A percentile compares a stretch with the other conserved stretches of the same genome.
Conservation (phyloP, 1,140 invertebrate species). For the Solenopsis invicta region DNA sequence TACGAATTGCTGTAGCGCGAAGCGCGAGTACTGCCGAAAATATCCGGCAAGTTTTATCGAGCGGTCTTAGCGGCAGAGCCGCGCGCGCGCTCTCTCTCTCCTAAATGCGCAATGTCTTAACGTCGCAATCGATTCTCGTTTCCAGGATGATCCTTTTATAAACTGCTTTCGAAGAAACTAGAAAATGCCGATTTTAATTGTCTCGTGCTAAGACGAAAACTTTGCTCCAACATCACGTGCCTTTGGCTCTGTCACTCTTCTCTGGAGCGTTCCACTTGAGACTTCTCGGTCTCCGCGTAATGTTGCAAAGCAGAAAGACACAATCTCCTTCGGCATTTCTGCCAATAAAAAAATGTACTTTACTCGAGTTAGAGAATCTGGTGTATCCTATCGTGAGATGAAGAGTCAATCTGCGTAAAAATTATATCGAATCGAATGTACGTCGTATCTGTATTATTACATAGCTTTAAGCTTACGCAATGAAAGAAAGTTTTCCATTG, state of each 20-base stretch:
- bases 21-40: neutral
- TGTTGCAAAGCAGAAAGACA: neutral
- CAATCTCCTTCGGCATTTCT: conserved; percentile 1
- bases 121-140: neutral
- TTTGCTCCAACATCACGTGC: neutral
- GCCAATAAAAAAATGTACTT: neutral
- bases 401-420: conserved; percentile 6
- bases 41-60: conserved; percentile 1
- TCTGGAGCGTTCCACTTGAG: neutral
- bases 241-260: neutral
- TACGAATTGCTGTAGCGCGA: neutral
- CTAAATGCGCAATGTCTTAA: neutral
- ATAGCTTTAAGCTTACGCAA: neutral
- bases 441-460: neutral
- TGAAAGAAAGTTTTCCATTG: neutral
- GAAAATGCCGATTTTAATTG: neutral
- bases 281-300: neutral
- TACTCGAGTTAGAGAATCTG: neutral
- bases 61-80: neutral
- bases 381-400: conserved; percentile 12
- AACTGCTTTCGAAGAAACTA: neutral
- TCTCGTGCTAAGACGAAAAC: neutral
- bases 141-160: neutral
- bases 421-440: neutral
- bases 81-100: too few relatives aligned